Conservation (phyloP, 2,797 vertebrate species). For the Malacoctenus gilli region DNA sequence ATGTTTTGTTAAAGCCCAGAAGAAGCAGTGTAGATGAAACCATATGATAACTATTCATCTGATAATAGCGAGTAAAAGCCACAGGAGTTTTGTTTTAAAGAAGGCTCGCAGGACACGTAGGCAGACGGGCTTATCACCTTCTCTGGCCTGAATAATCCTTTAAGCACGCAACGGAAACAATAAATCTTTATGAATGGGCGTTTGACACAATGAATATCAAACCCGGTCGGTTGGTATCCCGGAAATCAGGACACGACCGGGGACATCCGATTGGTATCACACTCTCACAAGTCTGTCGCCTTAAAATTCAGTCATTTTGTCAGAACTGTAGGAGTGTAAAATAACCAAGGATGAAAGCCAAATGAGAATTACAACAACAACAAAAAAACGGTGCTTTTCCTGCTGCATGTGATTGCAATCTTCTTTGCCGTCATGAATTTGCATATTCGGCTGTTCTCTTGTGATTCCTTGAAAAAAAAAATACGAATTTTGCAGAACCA, state of each 20-base stretch:
- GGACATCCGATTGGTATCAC: constrained; percentile 25
- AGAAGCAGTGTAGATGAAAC: constrained; percentile 45
- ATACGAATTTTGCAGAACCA: constrained; percentile 18
- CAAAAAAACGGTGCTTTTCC: constrained; percentile 7
- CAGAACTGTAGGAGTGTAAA: background rate
- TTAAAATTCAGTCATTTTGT: constrained; percentile 26
- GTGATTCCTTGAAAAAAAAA: constrained; percentile 31
- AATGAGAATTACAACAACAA: constrained; percentile 6
- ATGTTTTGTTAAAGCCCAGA: constrained; percentile 40
- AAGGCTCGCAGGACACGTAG: constrained; percentile 36
- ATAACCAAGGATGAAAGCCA: background rate
- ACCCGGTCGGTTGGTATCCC: constrained; percentile 16
- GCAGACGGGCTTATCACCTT: constrained; percentile 20
- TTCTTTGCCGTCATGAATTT: constrained; percentile 15
- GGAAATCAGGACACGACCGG: constrained; percentile 13
- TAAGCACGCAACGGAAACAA: constrained; percentile 20
- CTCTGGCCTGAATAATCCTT: constrained; percentile 29
- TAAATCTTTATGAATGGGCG: constrained; percentile 37
- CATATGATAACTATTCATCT: constrained; percentile 43
- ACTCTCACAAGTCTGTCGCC: constrained; percentile 10
- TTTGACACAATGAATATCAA: constrained; percentile 36
- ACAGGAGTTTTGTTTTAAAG: constrained; percentile 30
- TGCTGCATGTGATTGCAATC: constrained; percentile 8
- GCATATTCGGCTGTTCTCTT: constrained; percentile 32
- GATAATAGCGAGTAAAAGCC: constrained; percentile 44